Base-by-base conservation (phyloP, 2,797 vertebrate species). In the Pachyuromys duprasi region DNA sequence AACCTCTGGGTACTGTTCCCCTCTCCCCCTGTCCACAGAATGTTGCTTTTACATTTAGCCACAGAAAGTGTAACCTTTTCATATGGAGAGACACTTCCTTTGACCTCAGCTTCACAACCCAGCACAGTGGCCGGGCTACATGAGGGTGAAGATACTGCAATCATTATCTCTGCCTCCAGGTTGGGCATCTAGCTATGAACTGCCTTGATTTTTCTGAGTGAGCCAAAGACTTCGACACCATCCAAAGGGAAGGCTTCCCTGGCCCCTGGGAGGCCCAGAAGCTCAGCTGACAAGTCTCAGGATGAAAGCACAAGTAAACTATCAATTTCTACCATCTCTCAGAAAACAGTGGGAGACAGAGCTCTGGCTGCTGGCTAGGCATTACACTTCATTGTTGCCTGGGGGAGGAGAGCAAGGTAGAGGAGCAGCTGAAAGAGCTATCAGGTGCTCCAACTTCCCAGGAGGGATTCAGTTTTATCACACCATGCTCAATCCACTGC, bases 151-250 rank as follows among this genome's bases (percentile, higher is more conserved):
- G 3, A 33, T 4, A 5, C 3, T n/a, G 57, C 26, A 39, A 45
- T 33, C 53, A 14, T 2, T 0, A 4, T 28, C 31, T 33, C 8
- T 42, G 7, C 1, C 33, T 63, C 45, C n/a, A 1, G 0, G 36
- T 14, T 67, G 20, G 65, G 14, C 79, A n/a, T n/a, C 94, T 70
- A 74, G 45, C 55, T 69, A 45, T 60, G 53, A 80, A 62, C 33
- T 3, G 28, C 36, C 72, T 45, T 83, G 65, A 33, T 49, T 90
- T 86, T 87, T 83, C 60, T 67, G 28, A 76, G 28, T 4, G 49
- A 91, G 79, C 53, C 18, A 24, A 18, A 15, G 74, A 67, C 83
- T 62, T 65, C 33, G 67, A 57, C 13, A 49, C 39, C 22, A 65
- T 62, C 24, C n/a, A 78, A 94, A 36, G 39, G 3, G 45, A 7